Percentiles rank a stretch among this genome's conserved stretches.
Conservation (phyloP, 2,888 invertebrate genomes). For the Drosophila putrida region DNA sequence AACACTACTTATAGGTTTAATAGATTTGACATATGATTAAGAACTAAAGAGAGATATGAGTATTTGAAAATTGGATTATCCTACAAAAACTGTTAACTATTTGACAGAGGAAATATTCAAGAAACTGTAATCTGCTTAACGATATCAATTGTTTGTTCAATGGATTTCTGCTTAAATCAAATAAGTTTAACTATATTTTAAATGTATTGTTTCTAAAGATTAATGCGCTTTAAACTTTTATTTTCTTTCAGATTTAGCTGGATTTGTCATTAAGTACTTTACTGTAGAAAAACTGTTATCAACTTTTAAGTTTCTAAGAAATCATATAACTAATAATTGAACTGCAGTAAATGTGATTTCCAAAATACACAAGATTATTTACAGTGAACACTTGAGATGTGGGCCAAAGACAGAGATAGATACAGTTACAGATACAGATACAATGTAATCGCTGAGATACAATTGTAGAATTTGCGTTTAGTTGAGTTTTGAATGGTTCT, state of each 20-base stretch:
- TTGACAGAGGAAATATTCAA: too few relatives aligned
- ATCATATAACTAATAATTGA: too few relatives aligned
- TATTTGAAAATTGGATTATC: too few relatives aligned
- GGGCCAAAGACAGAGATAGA: slow-evolving; percentile 1
- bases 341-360: too few relatives aligned
- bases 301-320: too few relatives aligned
- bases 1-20: neutral
- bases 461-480: slow-evolving; percentile 20
- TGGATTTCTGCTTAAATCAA: too few relatives aligned
- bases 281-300: too few relatives aligned
- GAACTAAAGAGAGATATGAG: neutral
- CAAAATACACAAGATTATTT: slow-evolving; percentile 12
- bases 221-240: neutral
- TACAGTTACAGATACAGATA: neutral
- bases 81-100: too few relatives aligned
- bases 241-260: neutral
- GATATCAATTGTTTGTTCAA: too few relatives aligned
- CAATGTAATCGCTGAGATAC: slow-evolving; percentile 11
- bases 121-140: too few relatives aligned
- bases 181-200: neutral
- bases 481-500: slow-evolving; percentile 17
- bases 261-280: neutral
- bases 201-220: neutral
- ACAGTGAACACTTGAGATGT: slow-evolving; percentile 26
- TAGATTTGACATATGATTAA: neutral